These are phyloP conservation scores for Scolopax bukidnonensis DNA, from an alignment of 2,797 vertebrate species.

Conservation along the genomic window DNA sequence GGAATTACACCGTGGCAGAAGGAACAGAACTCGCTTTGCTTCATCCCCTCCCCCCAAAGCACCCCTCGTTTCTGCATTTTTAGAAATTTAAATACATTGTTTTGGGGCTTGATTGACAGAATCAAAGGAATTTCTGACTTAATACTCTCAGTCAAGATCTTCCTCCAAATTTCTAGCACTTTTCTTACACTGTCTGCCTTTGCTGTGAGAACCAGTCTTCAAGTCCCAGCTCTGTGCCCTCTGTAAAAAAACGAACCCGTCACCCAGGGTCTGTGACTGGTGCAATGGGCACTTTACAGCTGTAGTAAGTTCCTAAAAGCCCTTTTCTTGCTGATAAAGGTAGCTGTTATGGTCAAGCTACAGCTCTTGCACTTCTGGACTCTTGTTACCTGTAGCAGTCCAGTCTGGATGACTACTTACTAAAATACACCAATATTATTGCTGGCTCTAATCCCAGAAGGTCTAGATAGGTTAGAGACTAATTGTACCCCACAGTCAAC, in stretches of 20 bases:
- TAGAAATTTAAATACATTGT: not conserved
- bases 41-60: not conserved
- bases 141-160: not conserved
- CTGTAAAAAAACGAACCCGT: not conserved
- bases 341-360: not conserved
- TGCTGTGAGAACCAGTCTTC: not conserved
- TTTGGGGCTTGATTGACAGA: slow-evolving; percentile 13
- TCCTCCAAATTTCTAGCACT: not conserved
- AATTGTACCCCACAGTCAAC: not conserved
- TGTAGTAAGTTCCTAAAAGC: not conserved
- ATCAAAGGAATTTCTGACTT: slow-evolving; percentile 26
- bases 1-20: slow-evolving; percentile 8
- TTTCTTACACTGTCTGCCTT: not conserved
- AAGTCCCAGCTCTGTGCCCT: not conserved
- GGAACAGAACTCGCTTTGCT: not conserved
- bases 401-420: not conserved
- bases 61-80: not conserved
- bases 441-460: not conserved
- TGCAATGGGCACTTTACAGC: not conserved
- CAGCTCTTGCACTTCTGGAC: not conserved
- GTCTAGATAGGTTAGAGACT: not conserved
- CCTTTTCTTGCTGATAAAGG: not conserved
- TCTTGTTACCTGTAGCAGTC: not conserved
- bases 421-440: not conserved
- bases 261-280: not conserved